Evolutionary conservation across 2,797 vertebrate genomes (phyloP).

Genomic region (Oreochromis mossambicus): DNA sequence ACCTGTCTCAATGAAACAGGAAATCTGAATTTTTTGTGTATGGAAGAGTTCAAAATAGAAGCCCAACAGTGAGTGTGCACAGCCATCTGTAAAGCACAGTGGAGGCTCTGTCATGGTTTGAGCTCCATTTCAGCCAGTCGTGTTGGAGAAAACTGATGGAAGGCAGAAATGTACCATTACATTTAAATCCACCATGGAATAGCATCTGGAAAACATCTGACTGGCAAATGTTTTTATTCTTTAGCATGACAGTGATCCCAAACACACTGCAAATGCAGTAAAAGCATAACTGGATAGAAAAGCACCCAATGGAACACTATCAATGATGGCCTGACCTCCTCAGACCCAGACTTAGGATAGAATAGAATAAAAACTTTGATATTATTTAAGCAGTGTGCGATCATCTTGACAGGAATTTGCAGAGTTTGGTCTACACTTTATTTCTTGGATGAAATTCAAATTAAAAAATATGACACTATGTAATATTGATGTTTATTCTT

Average conservation of each 20-base stretch:
- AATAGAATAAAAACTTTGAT: neutral
- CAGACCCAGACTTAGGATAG: neutral
- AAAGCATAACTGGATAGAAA: neutral
- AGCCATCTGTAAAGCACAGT: neutral
- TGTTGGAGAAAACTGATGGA: neutral
- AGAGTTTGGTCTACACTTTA: neutral
- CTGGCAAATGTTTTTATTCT: neutral
- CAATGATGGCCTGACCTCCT: neutral
- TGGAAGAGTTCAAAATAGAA: neutral
- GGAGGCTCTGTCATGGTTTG: fast-evolving
- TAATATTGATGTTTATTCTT: neutral
- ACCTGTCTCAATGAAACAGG: neutral
- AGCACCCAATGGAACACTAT: neutral
- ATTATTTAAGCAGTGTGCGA: fast-evolving
- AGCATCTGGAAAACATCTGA: neutral
- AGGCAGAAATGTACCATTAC: neutral
- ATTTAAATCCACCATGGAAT: neutral
- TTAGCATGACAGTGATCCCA: neutral
- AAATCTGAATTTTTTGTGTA: neutral
- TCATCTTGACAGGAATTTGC: neutral
- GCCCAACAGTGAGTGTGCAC: neutral
- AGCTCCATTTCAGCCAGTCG: neutral
- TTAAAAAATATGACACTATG: neutral
- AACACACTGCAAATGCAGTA: fast-evolving
- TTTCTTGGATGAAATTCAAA: neutral